These are phyloP conservation scores for Andrena trimmerana DNA, from an alignment of 2,888 invertebrate genomes.

Conservation along the genomic window DNA sequence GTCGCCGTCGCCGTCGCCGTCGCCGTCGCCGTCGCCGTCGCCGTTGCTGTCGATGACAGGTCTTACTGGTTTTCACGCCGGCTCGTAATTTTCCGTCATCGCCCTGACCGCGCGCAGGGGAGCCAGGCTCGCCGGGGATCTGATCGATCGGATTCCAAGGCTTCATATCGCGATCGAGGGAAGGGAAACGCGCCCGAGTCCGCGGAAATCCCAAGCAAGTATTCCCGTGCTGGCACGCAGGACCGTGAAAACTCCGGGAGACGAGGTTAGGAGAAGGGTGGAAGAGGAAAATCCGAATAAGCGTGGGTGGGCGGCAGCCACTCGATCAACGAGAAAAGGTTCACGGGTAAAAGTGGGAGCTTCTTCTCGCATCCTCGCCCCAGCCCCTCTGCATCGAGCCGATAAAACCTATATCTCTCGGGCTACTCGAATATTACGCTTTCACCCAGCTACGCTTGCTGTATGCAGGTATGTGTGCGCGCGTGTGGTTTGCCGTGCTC, in stretches of 20 bases:
- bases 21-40: too few species aligned
- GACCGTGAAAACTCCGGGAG: neutral
- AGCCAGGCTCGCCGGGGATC: constrained; percentile 30
- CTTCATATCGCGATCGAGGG: neutral
- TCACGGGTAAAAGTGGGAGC: constrained; percentile 16
- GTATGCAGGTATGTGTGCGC: constrained; percentile 13
- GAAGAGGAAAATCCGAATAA: neutral
- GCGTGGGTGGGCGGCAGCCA: neutral
- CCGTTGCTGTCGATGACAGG: constrained; percentile 47
- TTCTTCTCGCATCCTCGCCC: neutral
- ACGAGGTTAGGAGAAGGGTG: neutral
- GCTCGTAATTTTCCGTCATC: constrained; percentile 67
- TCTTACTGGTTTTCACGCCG: constrained; percentile 66
- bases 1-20: constrained; percentile 8
- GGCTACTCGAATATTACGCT: constrained; percentile 52
- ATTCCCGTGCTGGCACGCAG: neutral
- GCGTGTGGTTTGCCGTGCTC: constrained; percentile 13
- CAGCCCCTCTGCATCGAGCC: neutral
- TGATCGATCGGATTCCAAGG: constrained; percentile 8
- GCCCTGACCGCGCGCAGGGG: constrained; percentile 25
- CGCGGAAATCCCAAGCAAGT: neutral
- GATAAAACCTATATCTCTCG: constrained; percentile 10
- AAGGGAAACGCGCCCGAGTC: neutral
- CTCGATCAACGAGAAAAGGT: neutral
- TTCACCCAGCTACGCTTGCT: constrained; percentile 56